Evolutionary conservation across 2,113 vertebrate genomes (phyloP).

Genomic region (Ophthalmolycus amberensis): DNA sequence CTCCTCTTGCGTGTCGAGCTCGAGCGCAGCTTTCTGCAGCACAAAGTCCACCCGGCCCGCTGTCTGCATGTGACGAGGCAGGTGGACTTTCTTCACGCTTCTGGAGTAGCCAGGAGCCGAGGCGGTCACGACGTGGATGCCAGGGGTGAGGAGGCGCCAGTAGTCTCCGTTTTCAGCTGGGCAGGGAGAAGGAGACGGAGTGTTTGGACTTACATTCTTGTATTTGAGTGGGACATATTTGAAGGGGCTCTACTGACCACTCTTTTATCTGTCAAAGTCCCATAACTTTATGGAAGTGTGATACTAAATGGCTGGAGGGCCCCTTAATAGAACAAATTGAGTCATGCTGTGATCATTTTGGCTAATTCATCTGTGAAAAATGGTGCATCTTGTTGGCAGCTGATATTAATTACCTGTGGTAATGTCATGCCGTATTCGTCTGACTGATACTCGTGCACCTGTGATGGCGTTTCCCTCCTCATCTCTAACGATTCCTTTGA

Average conservation of each 20-base stretch:
- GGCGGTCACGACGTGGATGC: slow-evolving; percentile 86
- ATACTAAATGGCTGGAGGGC: neutral
- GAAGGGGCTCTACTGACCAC: neutral
- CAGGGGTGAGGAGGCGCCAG: slow-evolving; percentile 90
- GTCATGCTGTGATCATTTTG: neutral
- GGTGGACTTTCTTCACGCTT: slow-evolving; percentile 88
- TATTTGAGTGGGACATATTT: neutral
- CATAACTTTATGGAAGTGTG: neutral
- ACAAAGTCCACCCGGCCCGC: slow-evolving; percentile 92
- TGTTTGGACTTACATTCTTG: neutral
- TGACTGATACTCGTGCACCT: slow-evolving; percentile 90
- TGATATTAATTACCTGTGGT: slow-evolving; percentile 84
- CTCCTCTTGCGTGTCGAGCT: slow-evolving; percentile 60
- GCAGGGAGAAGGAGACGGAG: neutral
- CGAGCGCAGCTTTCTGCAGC: slow-evolving; percentile 70
- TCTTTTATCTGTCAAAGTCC: neutral
- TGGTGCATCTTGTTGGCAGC: too few relatives aligned
- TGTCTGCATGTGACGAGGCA: slow-evolving; percentile 85
- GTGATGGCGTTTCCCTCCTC: slow-evolving; percentile 89
- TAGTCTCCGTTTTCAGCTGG: slow-evolving; percentile 92
- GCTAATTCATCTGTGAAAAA: neutral
- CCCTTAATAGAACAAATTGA: neutral
- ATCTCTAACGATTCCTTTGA: slow-evolving; percentile 93
- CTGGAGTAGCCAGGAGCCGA: slow-evolving; percentile 86
- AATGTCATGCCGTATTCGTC: slow-evolving; percentile 91